Evolutionary conservation across 2,113 vertebrate genomes (phyloP).

Genomic region (Odocoileus hemionus): DNA sequence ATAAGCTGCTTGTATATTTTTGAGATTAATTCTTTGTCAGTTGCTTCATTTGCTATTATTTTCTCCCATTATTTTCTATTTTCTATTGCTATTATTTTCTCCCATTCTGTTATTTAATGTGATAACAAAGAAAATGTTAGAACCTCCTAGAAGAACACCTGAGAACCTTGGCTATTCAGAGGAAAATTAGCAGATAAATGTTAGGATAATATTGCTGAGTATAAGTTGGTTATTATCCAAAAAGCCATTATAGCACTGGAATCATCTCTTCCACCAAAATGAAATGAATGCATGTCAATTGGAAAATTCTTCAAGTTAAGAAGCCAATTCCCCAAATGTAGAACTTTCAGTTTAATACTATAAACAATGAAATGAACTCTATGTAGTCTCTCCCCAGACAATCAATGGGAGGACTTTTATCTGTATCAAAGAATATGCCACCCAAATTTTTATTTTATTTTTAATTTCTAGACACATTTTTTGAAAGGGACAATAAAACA

Average conservation of each 20-base stretch:
- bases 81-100: not conserved
- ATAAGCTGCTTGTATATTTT: not conserved
- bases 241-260: not conserved
- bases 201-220: not conserved
- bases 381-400: not conserved
- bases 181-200: not conserved
- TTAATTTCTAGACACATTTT: not conserved
- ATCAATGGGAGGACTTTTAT: not conserved
- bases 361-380: not conserved
- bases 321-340: not conserved
- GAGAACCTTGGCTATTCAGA: not conserved
- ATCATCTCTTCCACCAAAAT: not conserved
- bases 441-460: not conserved
- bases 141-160: not conserved
- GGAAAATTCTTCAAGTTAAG: not conserved
- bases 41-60: not conserved
- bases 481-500: not conserved
- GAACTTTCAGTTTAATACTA: not conserved
- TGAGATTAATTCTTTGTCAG: not conserved
- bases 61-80: not conserved
- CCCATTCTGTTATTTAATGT: not conserved
- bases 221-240: not conserved
- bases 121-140: not conserved
- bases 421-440: not conserved
- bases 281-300: not conserved